phyloP scores from a whole-genome alignment of 2,797 vertebrate genomes.

The Labroides dimidiatus region DNA sequence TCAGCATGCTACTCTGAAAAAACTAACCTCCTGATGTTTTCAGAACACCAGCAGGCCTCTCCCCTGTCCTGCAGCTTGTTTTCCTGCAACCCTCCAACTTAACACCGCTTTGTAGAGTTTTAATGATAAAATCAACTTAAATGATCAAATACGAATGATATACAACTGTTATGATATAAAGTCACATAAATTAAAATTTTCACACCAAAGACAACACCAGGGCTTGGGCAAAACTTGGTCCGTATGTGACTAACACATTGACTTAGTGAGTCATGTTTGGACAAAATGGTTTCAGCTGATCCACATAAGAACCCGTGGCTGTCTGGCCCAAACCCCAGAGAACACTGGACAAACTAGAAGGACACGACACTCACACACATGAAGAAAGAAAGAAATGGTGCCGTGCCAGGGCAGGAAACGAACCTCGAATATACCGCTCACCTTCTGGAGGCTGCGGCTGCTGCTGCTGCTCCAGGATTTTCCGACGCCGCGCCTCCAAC shows the following conservation, averaged over 20 bases:
- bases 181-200: slow-evolving; percentile 66
- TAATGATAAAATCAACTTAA: slow-evolving; percentile 48
- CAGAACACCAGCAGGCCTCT: slow-evolving; percentile 1
- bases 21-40: background rate
- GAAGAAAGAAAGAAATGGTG: slow-evolving; percentile 85
- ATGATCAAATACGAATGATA: slow-evolving; percentile 70
- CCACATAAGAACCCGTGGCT: slow-evolving; percentile 8
- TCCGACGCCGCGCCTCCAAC: slow-evolving; percentile 94
- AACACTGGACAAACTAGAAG: slow-evolving; percentile 54
- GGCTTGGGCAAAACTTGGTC: slow-evolving; percentile 36
- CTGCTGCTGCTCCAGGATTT: slow-evolving; percentile 88
- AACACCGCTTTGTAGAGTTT: background rate
- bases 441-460: slow-evolving; percentile 88
- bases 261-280: background rate
- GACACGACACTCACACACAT: slow-evolving; percentile 75
- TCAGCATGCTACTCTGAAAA: background rate
- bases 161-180: slow-evolving; percentile 63
- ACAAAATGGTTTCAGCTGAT: background rate
- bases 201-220: slow-evolving; percentile 59
- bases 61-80: background rate
- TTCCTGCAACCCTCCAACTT: background rate
- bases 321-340: slow-evolving; percentile 63
- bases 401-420: slow-evolving; percentile 83
- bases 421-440: slow-evolving; percentile 89
- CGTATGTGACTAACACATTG: background rate